Percentiles rank a stretch among this genome's conserved stretches.
Conservation (phyloP, 2,113 vertebrate species). For the Plectropomus leopardus region DNA sequence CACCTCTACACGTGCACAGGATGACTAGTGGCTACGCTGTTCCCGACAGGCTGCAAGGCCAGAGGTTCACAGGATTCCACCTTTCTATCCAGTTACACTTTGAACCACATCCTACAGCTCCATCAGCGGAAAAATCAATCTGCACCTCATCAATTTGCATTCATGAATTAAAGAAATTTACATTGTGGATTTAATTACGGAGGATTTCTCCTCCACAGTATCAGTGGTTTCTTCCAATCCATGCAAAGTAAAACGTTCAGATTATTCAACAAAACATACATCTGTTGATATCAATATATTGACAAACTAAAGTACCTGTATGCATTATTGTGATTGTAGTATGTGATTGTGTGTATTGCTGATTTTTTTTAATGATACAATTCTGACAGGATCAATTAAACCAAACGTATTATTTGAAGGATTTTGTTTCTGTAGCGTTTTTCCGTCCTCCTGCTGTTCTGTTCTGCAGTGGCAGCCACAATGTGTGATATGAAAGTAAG, state of each 20-base stretch:
- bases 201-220: not conserved
- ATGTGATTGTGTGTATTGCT: not conserved
- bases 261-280: not conserved
- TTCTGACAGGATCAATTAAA: not conserved
- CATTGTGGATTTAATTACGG: slow-evolving; percentile 9
- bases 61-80: not conserved
- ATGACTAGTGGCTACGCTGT: not conserved
- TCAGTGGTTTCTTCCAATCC: not conserved
- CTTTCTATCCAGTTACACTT: not conserved
- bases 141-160: slow-evolving; percentile 15
- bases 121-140: slow-evolving; percentile 19
- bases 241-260: not conserved
- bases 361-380: slow-evolving; percentile 2
- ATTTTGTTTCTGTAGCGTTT: not conserved
- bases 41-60: not conserved
- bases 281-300: not conserved
- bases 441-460: not conserved
- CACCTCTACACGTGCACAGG: not conserved
- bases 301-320: too few relatives aligned
- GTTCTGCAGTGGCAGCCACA: not conserved
- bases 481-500: not conserved
- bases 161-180: slow-evolving; percentile 8
- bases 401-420: too few relatives aligned
- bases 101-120: not conserved
- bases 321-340: not conserved